These are phyloP conservation scores for Siphonodentalium dalli DNA, from an alignment of 2,888 invertebrate species.

Conservation along the genomic window DNA sequence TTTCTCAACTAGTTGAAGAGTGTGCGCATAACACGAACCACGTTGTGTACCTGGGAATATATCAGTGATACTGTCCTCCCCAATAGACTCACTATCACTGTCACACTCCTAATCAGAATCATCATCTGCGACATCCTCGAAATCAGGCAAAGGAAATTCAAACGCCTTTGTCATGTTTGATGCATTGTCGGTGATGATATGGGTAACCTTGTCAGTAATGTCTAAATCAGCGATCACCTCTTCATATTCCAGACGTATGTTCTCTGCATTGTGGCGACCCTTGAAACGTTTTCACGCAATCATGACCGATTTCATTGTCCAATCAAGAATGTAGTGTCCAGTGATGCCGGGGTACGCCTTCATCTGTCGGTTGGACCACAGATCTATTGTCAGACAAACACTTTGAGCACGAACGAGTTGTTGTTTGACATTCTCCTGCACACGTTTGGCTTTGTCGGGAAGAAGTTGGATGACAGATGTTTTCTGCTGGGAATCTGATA, in stretches of 20 bases:
- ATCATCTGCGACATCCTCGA: background rate
- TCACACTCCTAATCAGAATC: background rate
- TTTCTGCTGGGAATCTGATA: slow-evolving; percentile 4
- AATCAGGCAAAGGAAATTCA: slow-evolving; percentile 12
- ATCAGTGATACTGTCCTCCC: too few relatives aligned
- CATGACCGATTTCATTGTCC: background rate
- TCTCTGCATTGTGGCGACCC: slow-evolving; percentile 5
- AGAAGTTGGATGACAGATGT: slow-evolving; percentile 10
- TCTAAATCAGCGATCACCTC: slow-evolving; percentile 12
- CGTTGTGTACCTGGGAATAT: too few relatives aligned
- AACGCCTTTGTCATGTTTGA: slow-evolving; percentile 26
- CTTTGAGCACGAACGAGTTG: slow-evolving; percentile 1
- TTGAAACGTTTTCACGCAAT: slow-evolving; percentile 6
- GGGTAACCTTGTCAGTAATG: slow-evolving; percentile 11
- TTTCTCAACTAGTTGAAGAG: too few relatives aligned
- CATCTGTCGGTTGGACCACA: slow-evolving; percentile 12
- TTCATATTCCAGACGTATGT: too few relatives aligned
- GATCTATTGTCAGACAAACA: slow-evolving; percentile 9
- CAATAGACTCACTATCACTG: too few relatives aligned
- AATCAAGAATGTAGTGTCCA: slow-evolving; percentile 3
- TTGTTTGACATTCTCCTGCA: slow-evolving; percentile 4
- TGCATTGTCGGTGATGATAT: slow-evolving; percentile 25
- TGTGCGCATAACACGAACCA: too few relatives aligned
- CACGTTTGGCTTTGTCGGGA: slow-evolving; percentile 6
- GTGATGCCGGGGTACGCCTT: slow-evolving; percentile 10